Percentiles rank a stretch among this genome's conserved stretches.
Evolutionary conservation across 2,888 invertebrate genomes (phyloP).

Genomic region (Tachina grossa): DNA sequence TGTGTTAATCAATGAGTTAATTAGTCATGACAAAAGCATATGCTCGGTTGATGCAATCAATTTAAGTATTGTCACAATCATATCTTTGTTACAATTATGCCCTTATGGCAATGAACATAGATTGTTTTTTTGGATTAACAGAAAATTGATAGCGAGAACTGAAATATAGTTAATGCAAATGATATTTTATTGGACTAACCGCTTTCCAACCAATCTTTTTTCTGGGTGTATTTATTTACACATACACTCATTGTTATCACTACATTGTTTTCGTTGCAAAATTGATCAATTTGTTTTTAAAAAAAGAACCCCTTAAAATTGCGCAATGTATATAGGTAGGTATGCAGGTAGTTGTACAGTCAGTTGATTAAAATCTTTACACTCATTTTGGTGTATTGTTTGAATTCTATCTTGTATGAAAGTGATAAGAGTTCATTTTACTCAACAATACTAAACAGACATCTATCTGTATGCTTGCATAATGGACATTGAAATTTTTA

Average conservation of each 20-base stretch:
- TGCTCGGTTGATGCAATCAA: too few relatives aligned
- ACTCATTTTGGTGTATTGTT: slow-evolving; percentile 23
- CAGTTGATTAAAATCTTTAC: slow-evolving; percentile 2
- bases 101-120: too few relatives aligned
- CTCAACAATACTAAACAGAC: background rate
- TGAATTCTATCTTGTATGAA: slow-evolving; percentile 1
- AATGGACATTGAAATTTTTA: background rate
- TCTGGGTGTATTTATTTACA: background rate
- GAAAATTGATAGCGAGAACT: too few relatives aligned
- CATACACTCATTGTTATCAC: background rate
- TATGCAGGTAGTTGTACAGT: background rate
- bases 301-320: background rate
- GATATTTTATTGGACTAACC: too few relatives aligned
- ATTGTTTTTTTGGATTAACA: too few relatives aligned
- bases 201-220: too few relatives aligned
- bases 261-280: background rate
- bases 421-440: background rate
- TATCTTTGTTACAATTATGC: too few relatives aligned
- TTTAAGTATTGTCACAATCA: too few relatives aligned
- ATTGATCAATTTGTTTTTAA: background rate
- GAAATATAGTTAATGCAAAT: too few relatives aligned
- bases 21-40: too few relatives aligned
- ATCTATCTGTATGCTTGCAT: background rate
- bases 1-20: too few relatives aligned
- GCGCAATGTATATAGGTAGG: background rate